A percentile compares a stretch with the other conserved stretches of the same genome.
These are phyloP conservation scores for Halocynthia aurantium DNA, from an alignment of 23 tunicate genomes.

Conservation along the genomic window DNA sequence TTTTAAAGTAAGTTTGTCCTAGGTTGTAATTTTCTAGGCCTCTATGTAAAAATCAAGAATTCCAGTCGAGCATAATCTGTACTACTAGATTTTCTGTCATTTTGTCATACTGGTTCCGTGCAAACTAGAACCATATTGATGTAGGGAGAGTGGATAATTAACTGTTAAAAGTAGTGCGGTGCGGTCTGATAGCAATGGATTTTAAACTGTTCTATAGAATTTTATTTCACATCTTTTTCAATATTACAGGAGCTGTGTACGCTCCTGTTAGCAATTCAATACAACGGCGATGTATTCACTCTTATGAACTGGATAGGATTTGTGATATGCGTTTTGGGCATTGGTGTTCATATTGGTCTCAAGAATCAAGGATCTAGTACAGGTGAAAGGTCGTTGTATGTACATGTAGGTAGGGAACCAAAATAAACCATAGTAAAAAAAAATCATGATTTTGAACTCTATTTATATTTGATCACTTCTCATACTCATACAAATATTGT, in stretches of 20 bases:
- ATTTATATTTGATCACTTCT: too few species aligned
- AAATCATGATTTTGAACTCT: too few species aligned
- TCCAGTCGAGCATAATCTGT: neutral
- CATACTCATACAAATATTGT: too few species aligned
- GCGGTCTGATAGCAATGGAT: neutral
- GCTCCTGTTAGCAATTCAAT: conserved; percentile 43
- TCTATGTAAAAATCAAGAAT: neutral
- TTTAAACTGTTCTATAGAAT: neutral
- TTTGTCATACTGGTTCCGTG: neutral
- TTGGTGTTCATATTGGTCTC: conserved; percentile 41
- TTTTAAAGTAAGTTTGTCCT: conserved; percentile 42
- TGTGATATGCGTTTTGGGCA: conserved; percentile 57
- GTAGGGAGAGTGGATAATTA: neutral
- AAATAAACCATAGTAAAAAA: too few species aligned
- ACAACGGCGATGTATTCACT: conserved; percentile 36
- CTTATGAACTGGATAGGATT: conserved; percentile 74
- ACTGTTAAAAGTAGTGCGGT: neutral
- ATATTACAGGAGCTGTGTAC: conserved; percentile 60
- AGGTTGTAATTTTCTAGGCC: neutral
- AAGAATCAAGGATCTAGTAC: conserved; percentile 8
- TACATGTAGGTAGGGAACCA: too few species aligned
- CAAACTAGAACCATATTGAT: neutral
- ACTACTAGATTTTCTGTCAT: too few species aligned
- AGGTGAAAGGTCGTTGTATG: neutral
- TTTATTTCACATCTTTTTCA: neutral